Conservation (phyloP, 2,888 invertebrate genomes). For the Orthosia cruda region DNA sequence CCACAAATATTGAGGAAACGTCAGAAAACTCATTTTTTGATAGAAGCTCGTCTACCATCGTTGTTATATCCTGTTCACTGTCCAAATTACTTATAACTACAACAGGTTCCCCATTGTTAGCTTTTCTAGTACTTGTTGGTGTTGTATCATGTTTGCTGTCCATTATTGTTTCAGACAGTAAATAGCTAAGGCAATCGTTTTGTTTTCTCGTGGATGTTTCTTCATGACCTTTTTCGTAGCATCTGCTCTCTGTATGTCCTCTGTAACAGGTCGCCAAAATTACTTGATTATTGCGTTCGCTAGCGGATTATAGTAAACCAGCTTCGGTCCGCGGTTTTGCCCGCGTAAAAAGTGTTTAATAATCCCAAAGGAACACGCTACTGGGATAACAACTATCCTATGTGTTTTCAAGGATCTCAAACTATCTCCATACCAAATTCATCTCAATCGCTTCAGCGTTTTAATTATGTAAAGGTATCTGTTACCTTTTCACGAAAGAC, state of each 20-base stretch:
- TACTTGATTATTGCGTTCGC: slow-evolving; percentile 8
- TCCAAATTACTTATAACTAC: slow-evolving; percentile 69
- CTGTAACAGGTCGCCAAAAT: not conserved
- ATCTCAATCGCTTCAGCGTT: too few species aligned
- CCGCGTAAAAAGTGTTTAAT: too few species aligned
- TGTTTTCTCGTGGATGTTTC: not conserved
- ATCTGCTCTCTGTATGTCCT: not conserved
- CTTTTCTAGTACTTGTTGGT: slow-evolving; percentile 16
- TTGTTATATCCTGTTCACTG: slow-evolving; percentile 65
- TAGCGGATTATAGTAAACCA: slow-evolving; percentile 3
- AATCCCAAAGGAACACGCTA: too few species aligned
- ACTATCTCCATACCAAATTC: too few species aligned
- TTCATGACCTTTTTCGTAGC: slow-evolving; percentile 1
- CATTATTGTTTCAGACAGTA: slow-evolving; percentile 53
- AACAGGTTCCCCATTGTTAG: slow-evolving; percentile 54
- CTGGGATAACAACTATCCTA: too few species aligned
- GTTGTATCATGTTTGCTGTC: not conserved
- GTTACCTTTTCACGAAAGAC: too few species aligned
- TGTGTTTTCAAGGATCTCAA: too few species aligned
- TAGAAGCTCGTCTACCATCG: slow-evolving; percentile 71
- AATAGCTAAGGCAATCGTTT: slow-evolving; percentile 53
- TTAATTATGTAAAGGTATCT: too few species aligned
- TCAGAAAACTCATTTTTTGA: slow-evolving; percentile 62
- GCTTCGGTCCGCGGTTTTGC: too few species aligned
- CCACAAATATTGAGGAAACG: slow-evolving; percentile 75